Conservation (phyloP, 2,797 vertebrate species). For the Pangasius macronema region DNA sequence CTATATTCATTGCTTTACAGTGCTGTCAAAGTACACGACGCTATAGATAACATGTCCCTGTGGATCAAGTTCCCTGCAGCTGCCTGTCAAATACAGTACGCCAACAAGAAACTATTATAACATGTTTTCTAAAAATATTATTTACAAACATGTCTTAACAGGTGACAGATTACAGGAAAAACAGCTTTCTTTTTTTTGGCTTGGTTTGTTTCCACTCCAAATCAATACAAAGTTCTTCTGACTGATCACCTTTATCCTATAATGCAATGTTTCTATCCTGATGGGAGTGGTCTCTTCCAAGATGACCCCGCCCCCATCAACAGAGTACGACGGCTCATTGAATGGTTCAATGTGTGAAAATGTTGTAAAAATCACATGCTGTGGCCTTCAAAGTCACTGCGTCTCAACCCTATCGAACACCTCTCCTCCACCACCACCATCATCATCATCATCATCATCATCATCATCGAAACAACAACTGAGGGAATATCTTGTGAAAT, state of each 20-base stretch:
- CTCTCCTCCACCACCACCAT: neutral
- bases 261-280: neutral
- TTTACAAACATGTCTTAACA: neutral
- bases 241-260: neutral
- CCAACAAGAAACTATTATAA: neutral
- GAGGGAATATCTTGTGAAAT: neutral
- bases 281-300: neutral
- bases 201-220: neutral
- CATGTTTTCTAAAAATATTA: neutral
- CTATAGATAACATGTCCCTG: neutral
- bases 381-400: neutral
- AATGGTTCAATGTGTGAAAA: neutral
- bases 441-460: neutral
- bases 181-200: no score
- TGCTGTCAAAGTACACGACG: no score
- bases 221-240: neutral
- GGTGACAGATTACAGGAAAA: neutral
- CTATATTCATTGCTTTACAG: no score
- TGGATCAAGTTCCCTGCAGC: neutral
- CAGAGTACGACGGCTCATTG: neutral
- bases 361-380: neutral
- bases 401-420: neutral
- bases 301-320: neutral
- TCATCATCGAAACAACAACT: neutral
- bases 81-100: neutral